A percentile compares a stretch with the other conserved stretches of the same genome.
phyloP scores from a whole-genome alignment of 2,888 invertebrate genomes.

The Monopis laevigella region DNA sequence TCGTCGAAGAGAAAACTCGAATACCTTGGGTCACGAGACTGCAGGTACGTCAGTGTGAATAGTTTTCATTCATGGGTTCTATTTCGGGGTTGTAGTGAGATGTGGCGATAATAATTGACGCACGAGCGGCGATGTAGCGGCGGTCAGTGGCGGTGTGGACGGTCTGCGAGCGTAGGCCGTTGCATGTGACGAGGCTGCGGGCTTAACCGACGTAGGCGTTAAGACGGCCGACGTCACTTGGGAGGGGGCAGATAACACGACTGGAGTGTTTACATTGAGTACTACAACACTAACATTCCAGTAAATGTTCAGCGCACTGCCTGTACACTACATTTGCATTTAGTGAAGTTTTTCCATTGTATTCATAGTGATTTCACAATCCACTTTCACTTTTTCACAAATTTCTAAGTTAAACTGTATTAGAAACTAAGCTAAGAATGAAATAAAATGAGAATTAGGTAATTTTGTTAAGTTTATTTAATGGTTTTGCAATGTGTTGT shows the following conservation, averaged over 20 bases:
- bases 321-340: conserved; percentile 54
- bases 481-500: conserved; percentile 16
- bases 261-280: conserved; percentile 51
- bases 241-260: conserved; percentile 29
- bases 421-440: conserved; percentile 33
- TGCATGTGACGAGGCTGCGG: conserved; percentile 35
- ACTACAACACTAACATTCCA: conserved; percentile 36
- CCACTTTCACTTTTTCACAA: too few species aligned
- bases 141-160: conserved; percentile 13
- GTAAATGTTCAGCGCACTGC: conserved; percentile 54
- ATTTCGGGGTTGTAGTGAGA: conserved; percentile 32
- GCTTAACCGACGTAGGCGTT: conserved; percentile 40
- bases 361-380: too few species aligned
- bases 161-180: conserved; percentile 31
- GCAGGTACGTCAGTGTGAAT: conserved; percentile 54
- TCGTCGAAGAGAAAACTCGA: conserved; percentile 68
- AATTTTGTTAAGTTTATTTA: conserved; percentile 24
- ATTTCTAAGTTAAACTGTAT: background rate
- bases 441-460: conserved; percentile 66
- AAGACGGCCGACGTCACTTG: conserved; percentile 37
- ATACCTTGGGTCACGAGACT: conserved; percentile 46
- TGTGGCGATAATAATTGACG: conserved; percentile 35
- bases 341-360: too few species aligned
- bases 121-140: conserved; percentile 22
- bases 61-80: conserved; percentile 45